Base-by-base conservation (phyloP, 23 tunicate genomes). In the Halocynthia aurantium region DNA sequence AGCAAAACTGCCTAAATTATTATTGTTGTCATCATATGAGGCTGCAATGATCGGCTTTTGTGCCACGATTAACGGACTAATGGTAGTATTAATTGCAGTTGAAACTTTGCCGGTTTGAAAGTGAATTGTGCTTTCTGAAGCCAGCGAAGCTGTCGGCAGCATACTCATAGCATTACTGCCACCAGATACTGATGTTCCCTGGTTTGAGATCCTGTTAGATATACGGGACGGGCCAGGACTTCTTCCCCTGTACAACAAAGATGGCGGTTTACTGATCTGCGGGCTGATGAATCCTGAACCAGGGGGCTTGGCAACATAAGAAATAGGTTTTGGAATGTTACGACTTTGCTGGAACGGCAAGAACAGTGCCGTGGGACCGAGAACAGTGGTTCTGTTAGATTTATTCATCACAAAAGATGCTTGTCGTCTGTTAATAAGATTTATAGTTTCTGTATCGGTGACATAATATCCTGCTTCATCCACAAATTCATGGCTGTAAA, bases 231-330 rank as follows among this genome's bases (percentile, higher is more conserved):
- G 51, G 53, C 51, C 44, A 19, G 81, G 21, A 58, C 71, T 86
- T 6, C 83, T 77, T 12, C 95, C 95, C 51, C 84, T 64, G 31
- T 81, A 61, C 6, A 74, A 51, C 51, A 81, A 44, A 8, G 95
- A 66, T 10, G 95, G 95, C 10, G 95, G 95, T 52, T 83, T 83
- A 9, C 84, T 56, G 11, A 88, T 52, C 15, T 88, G 95, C 19
- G 95, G 95, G 67, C 76, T 72, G 10, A 88, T 83, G 64, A 82
- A 82, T 6, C 79, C 81, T 19, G 50, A 51, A 54, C 56, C 78
- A 5, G 64, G 56, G 10, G 56, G 22, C 22, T 64, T 74, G 31
- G 78, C 64, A 54, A 13, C n/a, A 20, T 65, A 49, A 20, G 22
- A 49, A 5, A 20, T 11, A 65, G 22, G 22, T 53, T 74, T 62